Conservation (phyloP, 2,888 invertebrate species). For the Colostygia pectinataria region DNA sequence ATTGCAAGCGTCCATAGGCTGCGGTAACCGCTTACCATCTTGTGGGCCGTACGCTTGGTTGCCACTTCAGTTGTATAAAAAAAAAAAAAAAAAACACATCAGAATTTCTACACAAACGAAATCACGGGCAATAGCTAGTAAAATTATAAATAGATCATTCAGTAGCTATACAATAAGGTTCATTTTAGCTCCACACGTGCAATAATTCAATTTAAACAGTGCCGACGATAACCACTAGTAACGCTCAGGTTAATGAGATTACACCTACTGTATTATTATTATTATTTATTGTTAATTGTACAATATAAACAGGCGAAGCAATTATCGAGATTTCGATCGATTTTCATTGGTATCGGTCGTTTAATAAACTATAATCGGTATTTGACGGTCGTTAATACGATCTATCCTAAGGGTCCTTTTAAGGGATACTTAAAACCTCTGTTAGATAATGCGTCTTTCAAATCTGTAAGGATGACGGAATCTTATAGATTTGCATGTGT, state of each 20-base stretch:
- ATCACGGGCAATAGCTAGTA: no score
- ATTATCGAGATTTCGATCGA: slow-evolving; percentile 45
- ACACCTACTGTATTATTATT: slow-evolving; percentile 31
- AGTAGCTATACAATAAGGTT: slow-evolving; percentile 4
- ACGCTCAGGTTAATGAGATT: slow-evolving; percentile 44
- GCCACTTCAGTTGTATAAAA: no score
- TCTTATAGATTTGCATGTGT: no score
- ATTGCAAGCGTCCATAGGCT: no score
- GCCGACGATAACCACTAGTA: slow-evolving; percentile 21
- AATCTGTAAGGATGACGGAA: no score
- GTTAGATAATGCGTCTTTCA: no score
- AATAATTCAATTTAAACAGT: slow-evolving; percentile 25
- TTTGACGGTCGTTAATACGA: background rate
- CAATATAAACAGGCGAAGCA: slow-evolving; percentile 42
- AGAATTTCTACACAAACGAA: no score
- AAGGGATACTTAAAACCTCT: no score
- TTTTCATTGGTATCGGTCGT: slow-evolving; percentile 30
- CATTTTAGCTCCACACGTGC: slow-evolving; percentile 3
- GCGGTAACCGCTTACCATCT: no score
- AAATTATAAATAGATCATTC: background rate
- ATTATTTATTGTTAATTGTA: slow-evolving; percentile 52
- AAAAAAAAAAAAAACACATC: no score
- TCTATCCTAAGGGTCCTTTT: no score
- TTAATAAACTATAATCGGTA: background rate
- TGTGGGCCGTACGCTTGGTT: background rate